These are phyloP conservation scores for Craterocephalus amniculus DNA, from an alignment of 2,797 vertebrate species.

Conservation along the genomic window DNA sequence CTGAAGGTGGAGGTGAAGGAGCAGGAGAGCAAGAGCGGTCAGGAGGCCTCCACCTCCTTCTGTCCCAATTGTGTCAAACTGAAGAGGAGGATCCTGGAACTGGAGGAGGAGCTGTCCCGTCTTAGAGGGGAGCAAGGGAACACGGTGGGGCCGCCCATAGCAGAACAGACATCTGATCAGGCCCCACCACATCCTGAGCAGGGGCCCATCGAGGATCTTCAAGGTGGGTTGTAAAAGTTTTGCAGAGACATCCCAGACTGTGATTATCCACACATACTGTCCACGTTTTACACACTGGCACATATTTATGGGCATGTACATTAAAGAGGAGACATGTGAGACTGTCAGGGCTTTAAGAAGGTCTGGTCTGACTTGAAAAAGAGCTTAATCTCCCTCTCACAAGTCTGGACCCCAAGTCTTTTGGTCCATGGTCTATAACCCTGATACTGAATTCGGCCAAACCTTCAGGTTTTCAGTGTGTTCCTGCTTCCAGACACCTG, in stretches of 20 bases:
- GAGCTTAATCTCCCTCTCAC: no score
- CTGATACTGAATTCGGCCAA: no score
- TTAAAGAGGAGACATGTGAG: neutral
- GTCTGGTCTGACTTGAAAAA: no score
- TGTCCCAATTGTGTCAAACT: conserved; percentile 95
- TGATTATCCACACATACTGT: neutral
- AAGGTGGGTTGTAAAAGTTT: conserved; percentile 79
- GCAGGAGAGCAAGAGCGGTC: conserved; percentile 66
- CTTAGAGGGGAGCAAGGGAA: conserved; percentile 85
- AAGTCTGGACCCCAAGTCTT: no score
- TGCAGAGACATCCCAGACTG: neutral
- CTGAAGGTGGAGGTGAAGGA: conserved; percentile 89
- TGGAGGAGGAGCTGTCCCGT: conserved; percentile 91
- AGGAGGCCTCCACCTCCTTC: conserved; percentile 92
- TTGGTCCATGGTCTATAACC: no score
- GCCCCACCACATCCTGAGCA: conserved; percentile 85
- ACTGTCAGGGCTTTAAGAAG: neutral
- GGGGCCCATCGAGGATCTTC: conserved; percentile 88
- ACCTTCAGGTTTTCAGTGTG: no score
- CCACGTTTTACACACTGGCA: neutral
- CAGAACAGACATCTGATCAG: conserved; percentile 27
- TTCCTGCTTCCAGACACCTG: no score
- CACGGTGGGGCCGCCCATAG: conserved; percentile 48
- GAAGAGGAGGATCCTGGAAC: conserved; percentile 91
- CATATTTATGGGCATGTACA: neutral